A percentile compares a stretch with the other conserved stretches of the same genome.
Conservation (phyloP, 2,888 invertebrate species). For the Thereva unica region DNA sequence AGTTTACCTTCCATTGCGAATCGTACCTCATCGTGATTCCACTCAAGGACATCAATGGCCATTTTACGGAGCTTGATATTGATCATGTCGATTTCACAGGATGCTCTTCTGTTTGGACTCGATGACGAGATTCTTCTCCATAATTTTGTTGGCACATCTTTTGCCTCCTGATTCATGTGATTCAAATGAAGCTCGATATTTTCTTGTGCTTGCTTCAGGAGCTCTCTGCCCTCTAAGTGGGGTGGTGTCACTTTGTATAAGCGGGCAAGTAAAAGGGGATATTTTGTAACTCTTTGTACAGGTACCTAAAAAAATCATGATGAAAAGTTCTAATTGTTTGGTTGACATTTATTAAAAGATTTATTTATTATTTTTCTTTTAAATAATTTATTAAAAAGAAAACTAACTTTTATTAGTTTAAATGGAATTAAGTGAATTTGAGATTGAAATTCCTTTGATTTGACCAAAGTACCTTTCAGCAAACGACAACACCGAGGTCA, state of each 20-base stretch:
- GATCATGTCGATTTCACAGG: conserved; percentile 84
- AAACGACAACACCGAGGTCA: too few relatives aligned
- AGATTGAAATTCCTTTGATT: too few relatives aligned
- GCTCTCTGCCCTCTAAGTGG: conserved; percentile 81
- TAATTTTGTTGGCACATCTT: conserved; percentile 86
- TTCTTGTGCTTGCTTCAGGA: conserved; percentile 84
- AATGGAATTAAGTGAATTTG: too few relatives aligned
- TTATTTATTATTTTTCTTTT: too few relatives aligned
- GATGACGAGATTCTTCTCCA: conserved; percentile 87
- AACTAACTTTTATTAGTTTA: too few relatives aligned
- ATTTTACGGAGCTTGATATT: conserved; percentile 90
- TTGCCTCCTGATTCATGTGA: conserved; percentile 92
- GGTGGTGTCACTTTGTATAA: conserved; percentile 87
- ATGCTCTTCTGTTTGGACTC: conserved; percentile 69
- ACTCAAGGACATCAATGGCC: conserved; percentile 90
- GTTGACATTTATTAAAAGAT: too few relatives aligned
- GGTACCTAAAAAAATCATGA: conserved; percentile 68
- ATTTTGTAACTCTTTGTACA: conserved; percentile 95
- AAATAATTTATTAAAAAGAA: too few relatives aligned
- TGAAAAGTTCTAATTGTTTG: background rate
- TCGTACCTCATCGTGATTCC: conserved; percentile 91
- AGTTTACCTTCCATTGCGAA: conserved; percentile 90
- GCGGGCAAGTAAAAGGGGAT: conserved; percentile 88
- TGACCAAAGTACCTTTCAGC: too few relatives aligned
- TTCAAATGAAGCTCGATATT: conserved; percentile 92